Evolutionary conservation across 2,797 vertebrate species (phyloP), one percentile per base, ranked within the genome.

Genomic region (Enoplosus armatus): DNA sequence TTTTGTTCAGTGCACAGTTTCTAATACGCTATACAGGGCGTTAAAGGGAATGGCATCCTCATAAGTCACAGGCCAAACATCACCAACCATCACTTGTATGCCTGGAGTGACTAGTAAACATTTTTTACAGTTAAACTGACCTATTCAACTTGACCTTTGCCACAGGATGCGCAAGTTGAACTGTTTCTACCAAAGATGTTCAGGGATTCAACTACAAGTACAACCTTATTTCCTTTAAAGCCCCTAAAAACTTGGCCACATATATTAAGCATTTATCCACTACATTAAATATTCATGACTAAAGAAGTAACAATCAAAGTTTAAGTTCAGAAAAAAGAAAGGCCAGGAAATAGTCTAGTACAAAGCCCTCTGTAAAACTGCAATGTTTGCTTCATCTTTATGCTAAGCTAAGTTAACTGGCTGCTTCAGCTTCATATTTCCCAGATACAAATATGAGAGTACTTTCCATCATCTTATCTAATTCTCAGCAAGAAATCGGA

Each of bases 1-100:
- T 80, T 56, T 68, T 73, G 20, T 84, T 71, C 26, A 18, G 29
- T 43, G 69, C 24, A 43, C n/a, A 27, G 20, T 70, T 59, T 56
- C 24, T 37, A 72, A 66, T 48, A 78, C n/a, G 18, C 67, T n/a
- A 80, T 70, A 81, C 39, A 64, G 20, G 18, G 8, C 1, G 2
- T 79, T 51, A 69, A 58, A 70, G 72, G 10, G 22, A 71, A 65
- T 29, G 31, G n/a, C 12, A 27, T 72, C 66, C 48, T 35, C 27
- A 31, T 41, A 75, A 68, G 74, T 82, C 77, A 89, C 80, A 80
- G 70, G 54, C 35, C 54, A 84, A 83, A 80, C 29, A 43, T 4
- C 29, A 60, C 31, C 62, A 68, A 71, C 72, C 63, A 48, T 59
- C 29, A 47, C 27, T 54, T 45, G 27, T 53, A 64, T 83, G 77